Base-by-base conservation (phyloP, 2,113 vertebrate genomes). In the Cebus imitator region DNA sequence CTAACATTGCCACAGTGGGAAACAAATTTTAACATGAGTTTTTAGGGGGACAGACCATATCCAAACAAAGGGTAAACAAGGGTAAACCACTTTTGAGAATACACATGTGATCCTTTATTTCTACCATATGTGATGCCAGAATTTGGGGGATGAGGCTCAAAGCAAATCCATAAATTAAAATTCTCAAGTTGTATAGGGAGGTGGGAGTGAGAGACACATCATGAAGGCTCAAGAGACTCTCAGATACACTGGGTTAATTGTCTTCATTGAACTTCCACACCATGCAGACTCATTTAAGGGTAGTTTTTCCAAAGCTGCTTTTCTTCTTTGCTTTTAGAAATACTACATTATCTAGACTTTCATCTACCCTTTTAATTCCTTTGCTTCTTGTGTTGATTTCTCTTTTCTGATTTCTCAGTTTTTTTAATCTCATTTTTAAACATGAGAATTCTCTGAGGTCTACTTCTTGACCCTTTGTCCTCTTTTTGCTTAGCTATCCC, bases 361-460 rank as follows among this genome's bases (percentile, higher is more conserved):
- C 9, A 12, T 52, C 61, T 79, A 75, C 43, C 23, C 32, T 75
- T 84, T 82, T 20, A 64, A 16, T 1, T 23, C 3, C 25, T 72
- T 4, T 37, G 37, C 37, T 96, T 64, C 35, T 52, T 58, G 45
- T 87, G 87, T 35, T 76, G 37, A 55, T 80, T 66, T 78, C 32
- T 92, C 40, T 86, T 73, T 87, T 82, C 79, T 48, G 18, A 73
- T 37, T 40, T 90, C 48, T 92, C 30, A 27, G 37, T 18, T 79
- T 88, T 88, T 89, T 78, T 27, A 86, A 88, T 78, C 43, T 93
- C n/a, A 85, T 84, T 85, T 95, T 84, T 61, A 68, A 94, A 87
- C 81, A 85, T 40, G 32, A 78, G 40, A 88, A 91, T 64, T 21
- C n/a, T 72, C 50, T 81, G 58, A 78, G 25, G 58, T 80, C 45